Percentiles rank a stretch among this genome's conserved stretches.
These are phyloP conservation scores for Euura saliciscinereae DNA, from an alignment of 1,140 invertebrate species.

Conservation along the genomic window DNA sequence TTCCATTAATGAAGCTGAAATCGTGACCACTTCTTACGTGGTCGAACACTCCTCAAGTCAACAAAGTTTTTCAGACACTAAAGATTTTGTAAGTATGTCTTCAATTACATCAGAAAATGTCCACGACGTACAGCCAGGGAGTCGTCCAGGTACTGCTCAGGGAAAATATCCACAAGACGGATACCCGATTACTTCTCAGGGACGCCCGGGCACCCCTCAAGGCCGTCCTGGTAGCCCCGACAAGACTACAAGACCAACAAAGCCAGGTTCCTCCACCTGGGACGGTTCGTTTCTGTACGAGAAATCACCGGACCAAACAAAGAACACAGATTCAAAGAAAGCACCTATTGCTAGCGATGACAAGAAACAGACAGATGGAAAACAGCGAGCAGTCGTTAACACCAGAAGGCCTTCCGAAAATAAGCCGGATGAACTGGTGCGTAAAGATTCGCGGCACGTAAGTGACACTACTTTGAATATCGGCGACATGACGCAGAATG, in stretches of 20 bases:
- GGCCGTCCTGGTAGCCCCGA: neutral
- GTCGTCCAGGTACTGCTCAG: neutral
- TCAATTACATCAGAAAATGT: slow-evolving; percentile 12
- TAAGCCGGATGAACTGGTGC: neutral
- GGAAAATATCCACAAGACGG: neutral
- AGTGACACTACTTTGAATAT: slow-evolving; percentile 1
- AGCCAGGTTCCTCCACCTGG: neutral
- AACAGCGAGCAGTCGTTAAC: neutral
- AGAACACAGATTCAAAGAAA: neutral
- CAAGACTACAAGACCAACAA: slow-evolving; percentile 1
- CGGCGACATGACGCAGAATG: neutral
- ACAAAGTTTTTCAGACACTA: slow-evolving; percentile 30
- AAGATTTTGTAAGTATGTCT: slow-evolving; percentile 29
- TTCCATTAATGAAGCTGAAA: slow-evolving; percentile 50
- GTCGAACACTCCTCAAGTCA: slow-evolving; percentile 48
- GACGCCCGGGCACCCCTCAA: neutral
- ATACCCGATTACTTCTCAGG: neutral
- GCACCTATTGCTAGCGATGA: neutral
- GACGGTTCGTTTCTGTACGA: neutral
- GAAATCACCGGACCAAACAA: neutral
- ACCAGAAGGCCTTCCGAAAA: neutral
- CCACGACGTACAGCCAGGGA: neutral
- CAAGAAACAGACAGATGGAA: neutral
- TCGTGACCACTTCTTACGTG: slow-evolving; percentile 41
- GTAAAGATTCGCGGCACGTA: neutral